Evolutionary conservation across 1,140 invertebrate species (phyloP).

Genomic region (Colletes latitarsis): DNA sequence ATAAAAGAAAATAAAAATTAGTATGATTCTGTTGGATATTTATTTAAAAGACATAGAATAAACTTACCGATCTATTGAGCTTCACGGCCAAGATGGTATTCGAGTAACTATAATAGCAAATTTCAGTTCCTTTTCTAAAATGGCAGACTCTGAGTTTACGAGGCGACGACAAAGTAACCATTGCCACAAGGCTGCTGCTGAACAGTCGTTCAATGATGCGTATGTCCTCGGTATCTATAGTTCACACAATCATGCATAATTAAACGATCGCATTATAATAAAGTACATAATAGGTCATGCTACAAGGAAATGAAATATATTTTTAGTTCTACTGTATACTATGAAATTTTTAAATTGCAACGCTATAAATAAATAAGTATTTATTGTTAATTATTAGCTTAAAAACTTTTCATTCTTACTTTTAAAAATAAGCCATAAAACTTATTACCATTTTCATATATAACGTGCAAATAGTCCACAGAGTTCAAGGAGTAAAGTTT

Average conservation of each 20-base stretch:
- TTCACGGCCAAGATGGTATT: conserved; percentile 98
- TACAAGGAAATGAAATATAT: neutral
- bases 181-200: conserved; percentile 97
- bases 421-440: neutral
- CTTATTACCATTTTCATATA: conserved; percentile 90
- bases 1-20: too few relatives aligned
- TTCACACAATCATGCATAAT: conserved; percentile 27
- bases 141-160: conserved; percentile 98
- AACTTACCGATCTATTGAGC: conserved; percentile 95
- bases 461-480: conserved; percentile 93
- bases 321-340: neutral
- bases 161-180: conserved; percentile 95
- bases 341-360: neutral
- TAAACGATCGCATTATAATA: neutral
- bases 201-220: conserved; percentile 98
- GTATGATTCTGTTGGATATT: too few relatives aligned
- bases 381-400: neutral
- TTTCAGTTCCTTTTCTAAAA: conserved; percentile 99
- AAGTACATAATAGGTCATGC: too few relatives aligned
- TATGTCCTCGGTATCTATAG: conserved; percentile 90
- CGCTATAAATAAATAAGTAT: neutral
- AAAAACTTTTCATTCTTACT: conserved; percentile 15
- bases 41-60: neutral
- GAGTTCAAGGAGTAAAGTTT: conserved; percentile 92
- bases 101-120: conserved; percentile 99